Evolutionary conservation across 2,797 vertebrate genomes (phyloP), one percentile per base, ranked within the genome.

Genomic region (Onychomys arenicola): DNA sequence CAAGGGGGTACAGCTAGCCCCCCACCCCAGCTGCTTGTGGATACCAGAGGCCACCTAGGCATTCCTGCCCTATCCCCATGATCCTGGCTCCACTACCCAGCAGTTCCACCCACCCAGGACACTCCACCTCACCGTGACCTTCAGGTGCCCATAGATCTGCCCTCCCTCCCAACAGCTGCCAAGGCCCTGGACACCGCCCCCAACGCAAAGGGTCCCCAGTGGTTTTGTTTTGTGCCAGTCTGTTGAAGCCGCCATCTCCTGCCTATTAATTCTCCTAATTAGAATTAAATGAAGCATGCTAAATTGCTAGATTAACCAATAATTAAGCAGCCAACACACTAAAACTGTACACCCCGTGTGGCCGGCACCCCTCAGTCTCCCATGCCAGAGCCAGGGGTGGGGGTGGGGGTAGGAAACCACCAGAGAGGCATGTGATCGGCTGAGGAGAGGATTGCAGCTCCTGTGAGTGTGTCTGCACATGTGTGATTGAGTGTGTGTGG

Each of bases 221-320:
- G 94, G 97, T 98, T 98, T 98, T 98, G 98, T 98, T 98, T 98
- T 97, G 98, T 97, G 97, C 98, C 98, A 97, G 98, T 98, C 98
- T 98, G 98, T 98, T 98, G 98, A 98, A 98, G 98, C 98, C 98
- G 96, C 98, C 98, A 98, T 98, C 98, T 98, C 97, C 98, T 99
- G 98, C 98, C 99, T 99, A 99, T 99, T 99, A 99, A 99, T 99
- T 99, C 98, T 98, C 98, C 98, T 99, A 99, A 99, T 99, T 99
- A 99, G 99, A 99, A 99, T 99, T 99, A 99, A 99, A 99, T 99
- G 99, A 99, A 99, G 98, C 99, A 98, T 98, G 98, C 88, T 98
- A 98, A 99, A 99, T 99, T 98, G 99, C 98, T 98, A 99, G 99
- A 99, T 99, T 99, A 99, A 98, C 99, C 99, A 98, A 98, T 99